Base-by-base conservation (phyloP, 2,797 vertebrate genomes). In the Karalla daura region DNA sequence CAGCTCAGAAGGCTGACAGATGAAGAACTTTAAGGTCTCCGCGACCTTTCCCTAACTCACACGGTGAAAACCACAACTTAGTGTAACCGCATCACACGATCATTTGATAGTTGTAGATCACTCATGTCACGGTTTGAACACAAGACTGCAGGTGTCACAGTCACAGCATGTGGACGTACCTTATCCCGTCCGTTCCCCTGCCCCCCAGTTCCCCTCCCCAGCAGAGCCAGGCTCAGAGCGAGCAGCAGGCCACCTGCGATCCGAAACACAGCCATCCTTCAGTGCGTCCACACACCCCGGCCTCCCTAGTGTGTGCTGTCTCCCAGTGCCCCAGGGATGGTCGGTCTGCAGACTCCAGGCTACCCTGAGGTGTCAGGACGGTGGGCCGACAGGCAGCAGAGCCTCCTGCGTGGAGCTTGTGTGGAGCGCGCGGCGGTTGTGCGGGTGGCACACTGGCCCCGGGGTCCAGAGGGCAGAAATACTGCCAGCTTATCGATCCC, bases 181-280 rank as follows among this genome's bases (percentile, higher is more conserved):
- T 78, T 88, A 55, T 17, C 76, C 43, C 11, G 55, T 63, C 54
- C 24, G 2, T 75, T 80, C 40, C 41, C 71, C 62, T 89, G 63
- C 2, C 58, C 85, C 24, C 81, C 66, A 0, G 44, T 80, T 53
- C 41, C 52, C 63, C 63, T 51, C 5, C 12, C 52, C 35, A 85
- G 49, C 53, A 88, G 65, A 39, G 47, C 5, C 27, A 90, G 53
- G 65, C 72, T 64, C 39, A 76, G 24, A 33, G 63, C n/a, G 37
- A 92, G 50, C 41, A 89, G 74, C 25, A 92, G 60, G 54, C 83
- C 70, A 49, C 73, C 62, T 37, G 77, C 63, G 52, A 66, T 44
- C 80, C 73, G 58, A 62, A 74, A 61, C 63, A 27, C 5, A 1
- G 64, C 78, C 89, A 92, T 93, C 59, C 69, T 88, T 75, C 45